Percentiles rank a stretch among this genome's conserved stretches.
Conservation (phyloP, 1,140 invertebrate genomes). For the Sitodiplosis mosellana region DNA sequence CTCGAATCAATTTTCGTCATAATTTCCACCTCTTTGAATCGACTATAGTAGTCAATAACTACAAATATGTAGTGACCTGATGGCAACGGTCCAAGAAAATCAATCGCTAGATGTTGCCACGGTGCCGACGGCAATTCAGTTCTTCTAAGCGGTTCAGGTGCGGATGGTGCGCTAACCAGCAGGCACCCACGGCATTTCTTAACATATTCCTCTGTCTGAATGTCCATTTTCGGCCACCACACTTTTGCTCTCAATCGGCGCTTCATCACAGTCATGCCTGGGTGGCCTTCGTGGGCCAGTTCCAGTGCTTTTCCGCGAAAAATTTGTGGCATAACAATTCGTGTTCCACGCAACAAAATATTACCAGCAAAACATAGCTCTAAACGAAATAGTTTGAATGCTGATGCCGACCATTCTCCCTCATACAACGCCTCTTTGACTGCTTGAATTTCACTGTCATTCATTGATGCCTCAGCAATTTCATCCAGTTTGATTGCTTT, state of each 20-base stretch:
- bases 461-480: background rate
- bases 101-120: slow-evolving; percentile 13
- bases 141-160: slow-evolving; percentile 12
- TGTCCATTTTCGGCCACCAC: slow-evolving; percentile 21
- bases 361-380: slow-evolving; percentile 9
- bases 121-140: slow-evolving; percentile 9
- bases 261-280: slow-evolving; percentile 18
- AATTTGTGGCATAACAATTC: too few relatives aligned
- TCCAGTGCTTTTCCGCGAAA: too few relatives aligned
- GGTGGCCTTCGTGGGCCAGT: slow-evolving; percentile 18
- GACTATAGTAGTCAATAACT: slow-evolving; percentile 11
- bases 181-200: too few relatives aligned
- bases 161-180: too few relatives aligned
- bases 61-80: slow-evolving; percentile 11
- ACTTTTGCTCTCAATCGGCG: slow-evolving; percentile 17
- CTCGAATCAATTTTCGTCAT: too few relatives aligned
- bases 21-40: too few relatives aligned
- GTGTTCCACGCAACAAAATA: too few relatives aligned
- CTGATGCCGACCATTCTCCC: background rate
- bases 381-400: slow-evolving; percentile 3
- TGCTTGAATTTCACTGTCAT: background rate
- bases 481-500: background rate
- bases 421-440: background rate
- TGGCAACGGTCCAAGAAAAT: slow-evolving; percentile 13
- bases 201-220: slow-evolving; percentile 12